These are phyloP conservation scores for Oreonectes daqikongensis DNA, from an alignment of 2,797 vertebrate species.

Conservation along the genomic window DNA sequence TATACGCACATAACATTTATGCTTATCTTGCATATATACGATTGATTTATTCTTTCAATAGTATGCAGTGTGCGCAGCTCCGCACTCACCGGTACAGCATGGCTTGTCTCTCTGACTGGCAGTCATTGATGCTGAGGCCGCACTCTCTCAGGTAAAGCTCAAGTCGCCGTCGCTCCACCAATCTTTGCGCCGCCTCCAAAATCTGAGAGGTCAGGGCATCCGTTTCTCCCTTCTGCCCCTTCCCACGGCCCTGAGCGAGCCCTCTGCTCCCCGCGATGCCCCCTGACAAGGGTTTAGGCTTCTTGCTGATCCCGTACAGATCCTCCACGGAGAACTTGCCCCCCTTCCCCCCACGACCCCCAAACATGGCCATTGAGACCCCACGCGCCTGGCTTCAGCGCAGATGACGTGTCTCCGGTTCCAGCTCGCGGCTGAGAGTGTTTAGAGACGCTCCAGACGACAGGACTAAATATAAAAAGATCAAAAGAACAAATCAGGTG, in stretches of 20 bases:
- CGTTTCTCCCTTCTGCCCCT: slow-evolving; percentile 66
- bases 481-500: neutral
- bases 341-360: slow-evolving; percentile 74
- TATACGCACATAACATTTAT: too few relatives aligned
- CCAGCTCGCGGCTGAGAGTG: neutral
- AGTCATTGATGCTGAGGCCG: slow-evolving; percentile 71
- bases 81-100: slow-evolving; percentile 81
- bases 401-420: neutral
- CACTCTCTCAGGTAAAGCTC: slow-evolving; percentile 78
- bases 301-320: slow-evolving; percentile 82
- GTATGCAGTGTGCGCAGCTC: neutral
- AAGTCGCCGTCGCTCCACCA: slow-evolving; percentile 75
- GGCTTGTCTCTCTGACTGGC: slow-evolving; percentile 68
- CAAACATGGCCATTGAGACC: slow-evolving; percentile 70
- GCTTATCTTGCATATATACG: too few relatives aligned
- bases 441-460: neutral
- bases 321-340: slow-evolving; percentile 83
- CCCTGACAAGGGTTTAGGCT: slow-evolving; percentile 73
- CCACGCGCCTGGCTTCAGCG: neutral
- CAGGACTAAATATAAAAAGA: neutral
- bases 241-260: slow-evolving; percentile 50
- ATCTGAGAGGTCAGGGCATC: slow-evolving; percentile 75
- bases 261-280: slow-evolving; percentile 65
- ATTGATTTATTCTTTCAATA: too few relatives aligned
- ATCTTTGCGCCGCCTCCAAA: slow-evolving; percentile 72